Evolutionary conservation across 2,888 invertebrate genomes (phyloP).

Genomic region (Patella depressa): DNA sequence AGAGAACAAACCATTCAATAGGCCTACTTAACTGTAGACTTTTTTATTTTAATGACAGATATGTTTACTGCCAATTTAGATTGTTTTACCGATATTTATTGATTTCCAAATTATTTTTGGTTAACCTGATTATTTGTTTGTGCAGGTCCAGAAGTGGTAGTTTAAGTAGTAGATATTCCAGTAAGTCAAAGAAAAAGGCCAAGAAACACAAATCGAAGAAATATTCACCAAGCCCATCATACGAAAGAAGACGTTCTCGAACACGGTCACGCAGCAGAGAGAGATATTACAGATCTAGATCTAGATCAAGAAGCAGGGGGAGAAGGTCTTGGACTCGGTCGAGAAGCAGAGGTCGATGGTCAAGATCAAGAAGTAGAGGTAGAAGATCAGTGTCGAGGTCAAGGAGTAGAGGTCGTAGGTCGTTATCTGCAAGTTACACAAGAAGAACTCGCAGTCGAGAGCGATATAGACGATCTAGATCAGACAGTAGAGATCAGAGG

Average conservation of each 20-base stretch:
- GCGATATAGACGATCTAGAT: conserved; percentile 23
- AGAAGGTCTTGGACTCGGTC: conserved; percentile 19
- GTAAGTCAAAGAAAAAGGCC: conserved; percentile 49
- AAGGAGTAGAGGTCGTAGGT: conserved; percentile 29
- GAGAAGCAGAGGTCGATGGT: conserved; percentile 28
- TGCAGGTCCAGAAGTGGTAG: conserved; percentile 26
- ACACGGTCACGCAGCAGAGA: conserved; percentile 25
- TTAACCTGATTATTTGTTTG: too few species aligned
- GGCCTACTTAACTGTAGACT: too few species aligned
- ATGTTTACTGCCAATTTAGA: too few species aligned
- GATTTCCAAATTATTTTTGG: too few species aligned
- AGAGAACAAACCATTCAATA: too few species aligned
- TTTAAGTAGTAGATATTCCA: conserved; percentile 45
- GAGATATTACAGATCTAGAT: neutral
- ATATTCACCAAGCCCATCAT: conserved; percentile 24
- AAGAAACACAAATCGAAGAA: conserved; percentile 46
- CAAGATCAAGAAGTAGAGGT: conserved; percentile 27
- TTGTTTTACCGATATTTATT: too few species aligned
- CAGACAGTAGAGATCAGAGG: conserved; percentile 31
- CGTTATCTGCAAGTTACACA: conserved; percentile 33
- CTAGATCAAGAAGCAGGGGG: conserved; percentile 18
- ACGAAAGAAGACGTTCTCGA: conserved; percentile 27
- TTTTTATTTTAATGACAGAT: too few species aligned
- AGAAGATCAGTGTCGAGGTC: conserved; percentile 21
- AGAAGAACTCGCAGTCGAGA: conserved; percentile 25